Evolutionary conservation across 1,140 invertebrate species (phyloP), one percentile per base, ranked within the genome.

Genomic region (Lepidurus packardi): DNA sequence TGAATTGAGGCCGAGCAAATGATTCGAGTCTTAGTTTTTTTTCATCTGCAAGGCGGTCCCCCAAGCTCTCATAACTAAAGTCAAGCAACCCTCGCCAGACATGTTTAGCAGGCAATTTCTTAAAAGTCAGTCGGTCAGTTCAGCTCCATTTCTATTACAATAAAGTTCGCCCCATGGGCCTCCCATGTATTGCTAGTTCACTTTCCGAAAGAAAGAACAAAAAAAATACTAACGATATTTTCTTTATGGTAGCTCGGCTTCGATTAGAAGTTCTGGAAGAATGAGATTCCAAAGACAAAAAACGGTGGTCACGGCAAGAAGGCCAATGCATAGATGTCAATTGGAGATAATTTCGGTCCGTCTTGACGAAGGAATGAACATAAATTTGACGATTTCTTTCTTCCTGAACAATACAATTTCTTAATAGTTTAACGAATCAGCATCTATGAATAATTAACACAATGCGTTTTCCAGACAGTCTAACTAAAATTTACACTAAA

Each of bases 181-280:
- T 65, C 21, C 21, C 53, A 21, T 65, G 53, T 65, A 65, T 65
- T 65, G 53, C 53, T 65, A 21, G 53, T 65, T 21, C 53, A 65
- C 53, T 65, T 21, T 65, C 13, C 34, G 34, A 34, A 34, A 34
- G n/a, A 65, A 65, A 65, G 2, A 47, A 65, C 16, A 65, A 65
- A n/a, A 65, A 65, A 13, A 16, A 21, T 65, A 65, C 53, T 65
- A 65, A 65, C 53, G 21, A 65, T 65, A 65, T 65, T 21, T 34
- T 65, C 53, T 65, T 65, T 9, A 7, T n/a, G 53, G 16, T 65
- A 65, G 53, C 53, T 65, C 53, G 21, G 53, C 13, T 65, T 65
- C 53, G 53, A 65, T 65, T 65, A 65, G n/a, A 65, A 65, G 53
- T 65, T 65, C 21, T 65, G 53, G 53, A 65, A 65, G 53, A 65